A percentile compares a stretch with the other conserved stretches of the same genome.
Conservation (phyloP, 35 echinoderm and acorn worm genomes). For the Apostichopus japonicus region DNA sequence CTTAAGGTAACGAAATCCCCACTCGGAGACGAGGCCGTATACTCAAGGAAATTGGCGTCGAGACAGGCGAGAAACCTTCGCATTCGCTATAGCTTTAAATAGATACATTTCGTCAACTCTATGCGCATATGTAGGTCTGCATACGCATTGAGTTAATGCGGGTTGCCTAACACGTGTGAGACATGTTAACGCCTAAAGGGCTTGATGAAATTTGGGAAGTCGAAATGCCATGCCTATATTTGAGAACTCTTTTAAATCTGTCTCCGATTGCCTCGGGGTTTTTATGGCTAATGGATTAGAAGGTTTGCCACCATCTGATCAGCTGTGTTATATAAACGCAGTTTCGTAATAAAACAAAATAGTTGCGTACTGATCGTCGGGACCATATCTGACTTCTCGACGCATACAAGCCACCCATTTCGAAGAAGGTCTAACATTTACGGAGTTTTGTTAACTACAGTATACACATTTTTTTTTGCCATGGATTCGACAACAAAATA, state of each 20-base stretch:
- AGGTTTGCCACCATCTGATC: background rate
- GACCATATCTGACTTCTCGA: background rate
- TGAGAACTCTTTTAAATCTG: background rate
- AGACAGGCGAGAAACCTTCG: no score
- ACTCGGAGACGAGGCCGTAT: no score
- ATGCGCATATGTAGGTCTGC: background rate
- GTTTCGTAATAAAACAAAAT: no score
- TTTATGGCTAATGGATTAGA: slow-evolving; percentile 15
- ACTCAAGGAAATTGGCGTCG: no score
- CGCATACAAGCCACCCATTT: no score
- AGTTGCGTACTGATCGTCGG: background rate
- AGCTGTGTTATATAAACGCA: background rate
- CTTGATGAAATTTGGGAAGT: background rate
- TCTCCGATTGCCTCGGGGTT: background rate
- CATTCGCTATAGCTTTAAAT: no score
- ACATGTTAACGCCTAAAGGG: background rate
- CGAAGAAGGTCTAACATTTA: no score
- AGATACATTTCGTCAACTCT: background rate
- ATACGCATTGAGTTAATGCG: background rate
- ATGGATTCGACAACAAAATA: no score
- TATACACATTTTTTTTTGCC: no score
- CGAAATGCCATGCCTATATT: background rate
- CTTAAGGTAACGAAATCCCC: no score
- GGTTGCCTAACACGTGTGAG: background rate
- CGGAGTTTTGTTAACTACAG: no score